phyloP scores from a whole-genome alignment of 2,888 invertebrate species.

The Nymphalis polychloros region DNA sequence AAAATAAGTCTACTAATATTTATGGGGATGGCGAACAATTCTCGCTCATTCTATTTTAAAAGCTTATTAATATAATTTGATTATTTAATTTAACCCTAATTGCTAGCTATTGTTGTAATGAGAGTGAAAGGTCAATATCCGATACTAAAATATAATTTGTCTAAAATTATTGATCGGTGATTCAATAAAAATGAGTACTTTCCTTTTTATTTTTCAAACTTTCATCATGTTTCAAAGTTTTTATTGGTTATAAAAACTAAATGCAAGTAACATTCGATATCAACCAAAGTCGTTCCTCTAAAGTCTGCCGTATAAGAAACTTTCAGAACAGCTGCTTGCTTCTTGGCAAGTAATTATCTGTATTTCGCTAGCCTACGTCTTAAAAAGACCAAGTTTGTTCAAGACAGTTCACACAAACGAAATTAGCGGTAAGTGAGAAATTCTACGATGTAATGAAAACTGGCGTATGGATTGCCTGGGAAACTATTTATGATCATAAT shows the following conservation, averaged over 20 bases:
- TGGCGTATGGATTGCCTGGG: neutral
- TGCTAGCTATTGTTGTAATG: too few species aligned
- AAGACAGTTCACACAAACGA: constrained; percentile 39
- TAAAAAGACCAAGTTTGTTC: constrained; percentile 42
- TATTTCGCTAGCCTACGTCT: constrained; percentile 54
- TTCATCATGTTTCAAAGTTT: neutral
- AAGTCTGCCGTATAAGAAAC: constrained; percentile 56
- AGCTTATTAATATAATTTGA: too few species aligned
- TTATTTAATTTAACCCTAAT: too few species aligned
- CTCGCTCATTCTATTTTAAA: too few species aligned
- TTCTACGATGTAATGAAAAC: constrained; percentile 27
- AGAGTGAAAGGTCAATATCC: too few species aligned
- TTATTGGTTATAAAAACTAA: constrained; percentile 33
- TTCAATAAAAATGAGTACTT: too few species aligned
- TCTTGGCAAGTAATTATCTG: constrained; percentile 74
- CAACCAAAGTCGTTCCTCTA: constrained; percentile 60
- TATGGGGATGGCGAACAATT: too few species aligned
- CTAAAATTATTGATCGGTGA: too few species aligned
- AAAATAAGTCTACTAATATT: too few species aligned
- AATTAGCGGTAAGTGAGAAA: constrained; percentile 37
- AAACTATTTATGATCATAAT: too few species aligned
- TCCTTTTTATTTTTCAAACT: neutral
- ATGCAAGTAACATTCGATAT: constrained; percentile 46
- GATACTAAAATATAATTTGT: too few species aligned
- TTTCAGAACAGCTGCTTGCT: constrained; percentile 62